Evolutionary conservation across 2,113 vertebrate species (phyloP).

Genomic region (Condylura cristata): DNA sequence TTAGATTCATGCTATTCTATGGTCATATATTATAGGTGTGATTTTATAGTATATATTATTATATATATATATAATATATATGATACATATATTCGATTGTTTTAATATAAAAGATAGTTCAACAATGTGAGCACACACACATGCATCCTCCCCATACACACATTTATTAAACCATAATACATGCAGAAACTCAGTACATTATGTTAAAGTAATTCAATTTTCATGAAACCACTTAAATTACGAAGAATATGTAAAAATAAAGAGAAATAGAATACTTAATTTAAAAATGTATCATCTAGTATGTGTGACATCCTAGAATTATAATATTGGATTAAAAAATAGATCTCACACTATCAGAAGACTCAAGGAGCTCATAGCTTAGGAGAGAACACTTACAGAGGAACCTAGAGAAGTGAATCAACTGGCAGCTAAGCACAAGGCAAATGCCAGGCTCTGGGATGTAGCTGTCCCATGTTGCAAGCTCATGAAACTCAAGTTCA

Average conservation of each 20-base stretch:
- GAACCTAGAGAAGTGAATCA: not conserved
- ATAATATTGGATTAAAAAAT: not conserved
- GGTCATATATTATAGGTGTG: too few species aligned
- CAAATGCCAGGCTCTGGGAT: not conserved
- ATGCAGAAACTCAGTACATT: constrained; percentile 8
- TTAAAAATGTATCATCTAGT: not conserved
- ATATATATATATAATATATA: too few species aligned
- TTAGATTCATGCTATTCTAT: not conserved
- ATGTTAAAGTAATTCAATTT: not conserved
- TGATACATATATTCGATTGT: not conserved
- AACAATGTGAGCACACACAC: not conserved
- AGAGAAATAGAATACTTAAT: not conserved
- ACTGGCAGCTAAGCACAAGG: not conserved
- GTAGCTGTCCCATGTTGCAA: not conserved
- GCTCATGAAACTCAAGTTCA: not conserved
- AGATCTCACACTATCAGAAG: not conserved
- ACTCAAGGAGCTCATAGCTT: not conserved
- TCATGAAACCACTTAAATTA: constrained; percentile 25
- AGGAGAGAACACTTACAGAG: not conserved
- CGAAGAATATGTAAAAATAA: constrained; percentile 10
- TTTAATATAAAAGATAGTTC: constrained; percentile 14
- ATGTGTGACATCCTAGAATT: not conserved
- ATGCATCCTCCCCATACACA: not conserved
- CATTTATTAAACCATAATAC: not conserved
- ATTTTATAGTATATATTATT: too few species aligned